These are phyloP conservation scores for Acanthurus tractus DNA, from an alignment of 2,797 vertebrate species.

Conservation along the genomic window DNA sequence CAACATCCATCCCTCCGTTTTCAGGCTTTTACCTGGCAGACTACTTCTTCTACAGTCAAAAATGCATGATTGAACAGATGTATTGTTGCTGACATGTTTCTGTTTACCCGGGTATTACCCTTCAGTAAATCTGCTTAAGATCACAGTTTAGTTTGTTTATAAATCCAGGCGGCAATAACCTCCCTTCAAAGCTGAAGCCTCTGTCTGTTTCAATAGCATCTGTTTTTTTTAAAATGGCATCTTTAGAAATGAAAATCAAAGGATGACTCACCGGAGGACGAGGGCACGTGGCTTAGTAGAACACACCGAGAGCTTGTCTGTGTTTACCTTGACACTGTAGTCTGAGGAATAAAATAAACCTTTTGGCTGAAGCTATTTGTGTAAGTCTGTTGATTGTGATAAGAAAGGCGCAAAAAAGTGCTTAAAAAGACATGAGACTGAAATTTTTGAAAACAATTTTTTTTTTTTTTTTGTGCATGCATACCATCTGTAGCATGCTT, in stretches of 20 bases:
- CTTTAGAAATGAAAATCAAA: slow-evolving; percentile 81
- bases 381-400: slow-evolving; percentile 57
- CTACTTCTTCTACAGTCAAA: slow-evolving; percentile 24
- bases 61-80: slow-evolving; percentile 51
- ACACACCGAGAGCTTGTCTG: slow-evolving; percentile 50
- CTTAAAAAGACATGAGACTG: slow-evolving; percentile 24
- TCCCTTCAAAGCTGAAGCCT: slow-evolving; percentile 43
- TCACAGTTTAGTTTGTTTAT: slow-evolving; percentile 75
- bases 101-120: slow-evolving; percentile 64
- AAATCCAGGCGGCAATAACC: slow-evolving; percentile 67
- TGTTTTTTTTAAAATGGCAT: slow-evolving; percentile 66
- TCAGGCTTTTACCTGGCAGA: slow-evolving; percentile 28
- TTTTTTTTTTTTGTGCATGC: background rate
- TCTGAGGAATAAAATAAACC: slow-evolving; percentile 66
- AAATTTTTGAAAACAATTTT: slow-evolving; percentile 25
- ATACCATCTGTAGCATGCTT: background rate
- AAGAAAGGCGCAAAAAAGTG: slow-evolving; percentile 13
- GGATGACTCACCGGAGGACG: slow-evolving; percentile 66
- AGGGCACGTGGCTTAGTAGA: slow-evolving; percentile 70
- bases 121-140: slow-evolving; percentile 73
- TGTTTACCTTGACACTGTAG: slow-evolving; percentile 75
- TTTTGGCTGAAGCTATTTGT: slow-evolving; percentile 56
- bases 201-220: slow-evolving; percentile 66
- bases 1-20: slow-evolving; percentile 28
- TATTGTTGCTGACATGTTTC: slow-evolving; percentile 68